These are phyloP conservation scores for Perizoma flavofasciatum DNA, from an alignment of 2,888 invertebrate species.

Conservation along the genomic window DNA sequence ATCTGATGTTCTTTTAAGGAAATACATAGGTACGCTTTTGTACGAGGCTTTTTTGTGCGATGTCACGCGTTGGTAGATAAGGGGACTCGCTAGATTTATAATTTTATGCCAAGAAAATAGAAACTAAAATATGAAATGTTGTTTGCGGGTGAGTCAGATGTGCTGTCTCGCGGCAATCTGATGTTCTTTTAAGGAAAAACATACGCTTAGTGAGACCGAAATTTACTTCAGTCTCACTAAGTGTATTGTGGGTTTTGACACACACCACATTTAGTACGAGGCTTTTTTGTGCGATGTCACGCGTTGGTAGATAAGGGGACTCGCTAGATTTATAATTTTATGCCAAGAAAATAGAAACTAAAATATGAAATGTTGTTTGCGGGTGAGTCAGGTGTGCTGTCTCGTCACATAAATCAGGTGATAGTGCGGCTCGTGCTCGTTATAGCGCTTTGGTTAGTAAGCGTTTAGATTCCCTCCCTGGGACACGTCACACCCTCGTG, in stretches of 20 bases:
- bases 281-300: no score
- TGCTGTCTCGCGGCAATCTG: constrained; percentile 8
- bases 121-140: background rate
- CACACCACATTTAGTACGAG: no score
- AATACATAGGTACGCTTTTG: no score
- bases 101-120: background rate
- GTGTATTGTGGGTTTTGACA: no score
- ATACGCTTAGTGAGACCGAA: no score
- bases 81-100: no score
- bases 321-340: background rate
- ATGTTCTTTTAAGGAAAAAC: no score
- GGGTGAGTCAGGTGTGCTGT: constrained; percentile 1
- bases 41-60: no score
- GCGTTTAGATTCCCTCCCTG: constrained; percentile 11
- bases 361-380: background rate
- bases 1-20: no score
- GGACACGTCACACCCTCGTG: background rate
- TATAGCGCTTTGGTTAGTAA: constrained; percentile 23
- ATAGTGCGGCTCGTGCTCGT: constrained; percentile 14
- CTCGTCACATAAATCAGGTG: constrained; percentile 11
- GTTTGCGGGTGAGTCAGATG: constrained; percentile 2
- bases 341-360: background rate
- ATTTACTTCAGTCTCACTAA: no score
- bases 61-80: no score
- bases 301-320: no score